These are phyloP conservation scores for Proterorhinus semilunaris DNA, from an alignment of 2,113 vertebrate species.

Conservation along the genomic window DNA sequence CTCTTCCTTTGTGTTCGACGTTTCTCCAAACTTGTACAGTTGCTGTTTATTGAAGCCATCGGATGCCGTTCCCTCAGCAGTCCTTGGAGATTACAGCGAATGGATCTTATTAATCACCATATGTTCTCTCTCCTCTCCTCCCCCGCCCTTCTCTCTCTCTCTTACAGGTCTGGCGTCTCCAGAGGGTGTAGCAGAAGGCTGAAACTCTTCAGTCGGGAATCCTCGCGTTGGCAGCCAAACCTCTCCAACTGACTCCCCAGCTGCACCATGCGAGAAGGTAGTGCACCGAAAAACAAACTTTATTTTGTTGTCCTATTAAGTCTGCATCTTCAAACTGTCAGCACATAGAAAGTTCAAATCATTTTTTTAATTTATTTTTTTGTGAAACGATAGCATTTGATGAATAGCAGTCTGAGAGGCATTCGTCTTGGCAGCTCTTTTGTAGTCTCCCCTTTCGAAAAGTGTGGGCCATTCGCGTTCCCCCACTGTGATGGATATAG, in stretches of 20 bases:
- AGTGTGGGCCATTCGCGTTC: conserved; percentile 26
- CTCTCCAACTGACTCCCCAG: conserved; percentile 37
- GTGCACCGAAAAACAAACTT: not conserved
- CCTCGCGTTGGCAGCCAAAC: conserved; percentile 34
- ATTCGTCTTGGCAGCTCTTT: conserved; percentile 42
- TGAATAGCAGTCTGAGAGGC: conserved; percentile 43
- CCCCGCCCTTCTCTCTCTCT: not conserved
- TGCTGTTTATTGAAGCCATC: conserved; percentile 23
- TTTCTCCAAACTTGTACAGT: conserved; percentile 1
- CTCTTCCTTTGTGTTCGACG: not conserved
- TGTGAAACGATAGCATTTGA: conserved; percentile 42
- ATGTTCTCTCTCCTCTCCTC: conserved; percentile 16
- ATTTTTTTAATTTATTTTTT: conserved; percentile 34
- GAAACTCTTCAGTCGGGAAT: conserved; percentile 16
- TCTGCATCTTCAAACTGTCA: conserved; percentile 20
- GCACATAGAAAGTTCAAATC: conserved; percentile 25
- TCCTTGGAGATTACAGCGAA: conserved; percentile 37
- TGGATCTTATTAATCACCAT: conserved; percentile 51
- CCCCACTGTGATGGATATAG: conserved; percentile 46
- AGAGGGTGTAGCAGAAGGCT: conserved; percentile 28
- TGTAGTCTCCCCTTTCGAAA: conserved; percentile 32
- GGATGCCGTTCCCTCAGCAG: conserved; percentile 14
- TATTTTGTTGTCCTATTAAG: conserved; percentile 12
- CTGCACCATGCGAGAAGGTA: not conserved
- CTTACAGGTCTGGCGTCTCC: conserved; percentile 31